Base-by-base conservation (phyloP, 2,888 invertebrate species). In the Tipula confusa region DNA sequence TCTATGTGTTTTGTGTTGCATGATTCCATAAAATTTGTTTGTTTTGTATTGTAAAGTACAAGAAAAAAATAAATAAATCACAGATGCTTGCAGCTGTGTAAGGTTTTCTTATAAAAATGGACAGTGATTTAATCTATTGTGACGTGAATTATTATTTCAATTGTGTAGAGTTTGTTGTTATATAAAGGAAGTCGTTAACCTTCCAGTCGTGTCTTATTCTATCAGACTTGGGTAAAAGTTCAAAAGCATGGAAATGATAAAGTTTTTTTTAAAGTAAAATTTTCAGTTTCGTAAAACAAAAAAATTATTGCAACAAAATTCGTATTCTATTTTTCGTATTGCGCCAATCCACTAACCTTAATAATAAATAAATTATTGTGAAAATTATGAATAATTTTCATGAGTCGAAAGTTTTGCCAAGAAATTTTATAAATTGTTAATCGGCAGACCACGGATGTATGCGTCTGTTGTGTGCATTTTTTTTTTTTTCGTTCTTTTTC, bases 71-170 rank as follows among this genome's bases (percentile, higher is more conserved):
- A 64, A 24, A 24, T 24, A 64, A 64, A 33, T 33, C 6, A 64
- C 64, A 64, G 64, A 24, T 64, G 64, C 64, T 64, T 64, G 64
- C 64, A 64, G 64, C 64, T 64, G 64, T 43, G 43, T 9, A 3
- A 64, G 4, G 9, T 24, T 64, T 64, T 24, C 2, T 64, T 64
- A 64, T 24, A 64, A 64, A 24, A 64, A 64, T 64, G 64, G 24
- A 64, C 64, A 24, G 64, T 64, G 64, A 64, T 64, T 64, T 64
- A 64, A 64, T 64, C 64, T 64, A 24, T 64, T 64, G 64, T 64
- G 64, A 64, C 24, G 64, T 64, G 64, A 18, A 9, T 64, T 64
- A 9, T 64, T 64, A 24, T 64, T 64, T 64, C 64, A 64, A 6
- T 64, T 18, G 11, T 18, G 11, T 64, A 9, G 24, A 43, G 13